phyloP scores from a whole-genome alignment of 2,113 vertebrate species.

The Cichladusa arquata region DNA sequence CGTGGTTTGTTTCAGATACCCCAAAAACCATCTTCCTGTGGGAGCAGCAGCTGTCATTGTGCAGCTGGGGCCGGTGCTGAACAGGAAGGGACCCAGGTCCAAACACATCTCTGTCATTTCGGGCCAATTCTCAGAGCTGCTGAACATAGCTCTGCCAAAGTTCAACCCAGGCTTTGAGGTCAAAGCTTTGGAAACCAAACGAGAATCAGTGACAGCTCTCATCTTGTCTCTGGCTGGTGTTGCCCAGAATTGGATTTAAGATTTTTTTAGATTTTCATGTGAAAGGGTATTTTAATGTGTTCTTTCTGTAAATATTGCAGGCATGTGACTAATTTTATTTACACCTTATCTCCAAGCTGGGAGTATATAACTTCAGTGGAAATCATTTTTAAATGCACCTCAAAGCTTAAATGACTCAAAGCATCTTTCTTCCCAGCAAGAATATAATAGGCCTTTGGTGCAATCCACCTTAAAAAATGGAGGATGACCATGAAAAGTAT shows the following conservation, averaged over 20 bases:
- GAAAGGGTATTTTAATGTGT: not conserved
- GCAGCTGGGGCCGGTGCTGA: not conserved
- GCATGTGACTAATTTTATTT: not conserved
- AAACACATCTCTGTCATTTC: not conserved
- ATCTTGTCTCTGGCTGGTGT: not conserved
- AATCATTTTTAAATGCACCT: not conserved
- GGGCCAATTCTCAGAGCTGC: not conserved
- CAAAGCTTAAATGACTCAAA: not conserved
- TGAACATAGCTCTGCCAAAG: not conserved
- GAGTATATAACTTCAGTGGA: not conserved
- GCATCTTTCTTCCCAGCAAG: not conserved
- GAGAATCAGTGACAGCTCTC: not conserved
- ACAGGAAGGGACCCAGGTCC: not conserved
- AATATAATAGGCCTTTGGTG: not conserved
- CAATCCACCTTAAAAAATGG: not conserved
- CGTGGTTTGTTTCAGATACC: not conserved
- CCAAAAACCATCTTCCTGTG: not conserved
- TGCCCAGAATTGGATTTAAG: not conserved
- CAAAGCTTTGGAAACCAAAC: not conserved
- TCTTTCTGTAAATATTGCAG: not conserved
- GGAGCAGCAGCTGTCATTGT: too few relatives aligned
- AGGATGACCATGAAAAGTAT: not conserved
- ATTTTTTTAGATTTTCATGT: not conserved
- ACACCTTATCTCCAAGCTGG: not conserved
- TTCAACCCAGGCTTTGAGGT: not conserved